phyloP scores from a whole-genome alignment of 2,113 vertebrate species.

The Eubucco bourcierii region DNA sequence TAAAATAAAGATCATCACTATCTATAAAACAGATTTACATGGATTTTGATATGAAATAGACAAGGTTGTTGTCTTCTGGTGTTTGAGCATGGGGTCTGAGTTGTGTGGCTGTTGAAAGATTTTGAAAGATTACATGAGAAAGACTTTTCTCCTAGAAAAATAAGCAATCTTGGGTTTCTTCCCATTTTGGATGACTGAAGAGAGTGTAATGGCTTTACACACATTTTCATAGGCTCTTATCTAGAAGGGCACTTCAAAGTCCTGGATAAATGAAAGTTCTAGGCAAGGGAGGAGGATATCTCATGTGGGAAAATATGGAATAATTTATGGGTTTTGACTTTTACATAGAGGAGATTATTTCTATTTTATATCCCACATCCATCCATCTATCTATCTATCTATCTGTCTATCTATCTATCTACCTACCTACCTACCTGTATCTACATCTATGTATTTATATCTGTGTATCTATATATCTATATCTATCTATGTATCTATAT shows the following conservation, averaged over 20 bases:
- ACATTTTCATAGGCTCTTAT: background rate
- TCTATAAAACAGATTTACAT: background rate
- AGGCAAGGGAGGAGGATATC: background rate
- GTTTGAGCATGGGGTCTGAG: background rate
- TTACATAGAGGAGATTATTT: background rate
- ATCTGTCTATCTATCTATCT: too few relatives aligned
- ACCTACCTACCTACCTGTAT: too few relatives aligned
- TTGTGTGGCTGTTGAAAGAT: background rate
- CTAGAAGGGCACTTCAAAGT: background rate
- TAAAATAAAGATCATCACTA: background rate
- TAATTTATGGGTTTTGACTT: background rate
- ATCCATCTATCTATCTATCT: too few relatives aligned
- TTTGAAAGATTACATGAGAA: background rate
- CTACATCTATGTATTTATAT: too few relatives aligned
- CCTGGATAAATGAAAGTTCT: background rate
- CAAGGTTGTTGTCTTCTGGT: background rate
- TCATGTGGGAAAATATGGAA: background rate
- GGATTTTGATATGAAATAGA: background rate
- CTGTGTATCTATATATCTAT: too few relatives aligned
- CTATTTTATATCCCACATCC: background rate
- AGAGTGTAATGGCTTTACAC: background rate
- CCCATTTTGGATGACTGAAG: background rate
- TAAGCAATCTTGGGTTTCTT: accelerated
- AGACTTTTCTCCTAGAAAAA: background rate
- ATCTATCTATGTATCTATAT: too few relatives aligned